These are phyloP conservation scores for Nymphalis io DNA, from an alignment of 1,140 invertebrate genomes.

Conservation along the genomic window DNA sequence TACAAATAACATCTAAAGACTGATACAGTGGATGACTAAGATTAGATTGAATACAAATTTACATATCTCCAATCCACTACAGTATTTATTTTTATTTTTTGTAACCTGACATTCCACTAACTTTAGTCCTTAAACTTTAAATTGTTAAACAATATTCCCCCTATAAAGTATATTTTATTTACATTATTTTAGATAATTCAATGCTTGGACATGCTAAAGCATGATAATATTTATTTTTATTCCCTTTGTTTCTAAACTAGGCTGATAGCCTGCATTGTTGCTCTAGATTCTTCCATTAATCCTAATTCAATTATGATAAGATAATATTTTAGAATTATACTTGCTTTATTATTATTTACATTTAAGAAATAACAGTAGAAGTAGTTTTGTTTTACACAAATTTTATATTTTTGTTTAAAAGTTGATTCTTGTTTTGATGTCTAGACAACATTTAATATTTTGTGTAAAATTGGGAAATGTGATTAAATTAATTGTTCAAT, in stretches of 20 bases:
- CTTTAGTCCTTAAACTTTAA: slow-evolving; percentile 22
- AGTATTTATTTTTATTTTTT: slow-evolving; percentile 18
- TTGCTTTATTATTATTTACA: neutral
- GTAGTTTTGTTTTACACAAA: neutral
- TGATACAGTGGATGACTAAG: slow-evolving; percentile 53
- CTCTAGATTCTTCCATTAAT: slow-evolving; percentile 19
- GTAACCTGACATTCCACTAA: slow-evolving; percentile 30
- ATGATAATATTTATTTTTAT: slow-evolving; percentile 25
- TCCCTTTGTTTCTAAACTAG: slow-evolving; percentile 25
- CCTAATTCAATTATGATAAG: slow-evolving; percentile 12
- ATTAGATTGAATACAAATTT: slow-evolving; percentile 17
- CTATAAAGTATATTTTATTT: slow-evolving; percentile 13
- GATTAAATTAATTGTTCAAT: slow-evolving; percentile 37
- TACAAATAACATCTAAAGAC: slow-evolving; percentile 61
- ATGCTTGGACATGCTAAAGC: slow-evolving; percentile 27
- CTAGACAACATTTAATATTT: neutral
- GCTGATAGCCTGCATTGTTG: slow-evolving; percentile 15
- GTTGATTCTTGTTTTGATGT: neutral
- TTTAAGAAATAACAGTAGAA: neutral
- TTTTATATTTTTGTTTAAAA: neutral
- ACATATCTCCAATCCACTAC: slow-evolving; percentile 27
- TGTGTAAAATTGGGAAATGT: slow-evolving; percentile 10
- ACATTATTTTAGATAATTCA: slow-evolving; percentile 17
- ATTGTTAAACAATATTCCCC: slow-evolving; percentile 27
- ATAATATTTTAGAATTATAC: slow-evolving; percentile 5